These are phyloP conservation scores for Oasisia sp. DNA, from an alignment of 2,888 invertebrate genomes.

Conservation along the genomic window DNA sequence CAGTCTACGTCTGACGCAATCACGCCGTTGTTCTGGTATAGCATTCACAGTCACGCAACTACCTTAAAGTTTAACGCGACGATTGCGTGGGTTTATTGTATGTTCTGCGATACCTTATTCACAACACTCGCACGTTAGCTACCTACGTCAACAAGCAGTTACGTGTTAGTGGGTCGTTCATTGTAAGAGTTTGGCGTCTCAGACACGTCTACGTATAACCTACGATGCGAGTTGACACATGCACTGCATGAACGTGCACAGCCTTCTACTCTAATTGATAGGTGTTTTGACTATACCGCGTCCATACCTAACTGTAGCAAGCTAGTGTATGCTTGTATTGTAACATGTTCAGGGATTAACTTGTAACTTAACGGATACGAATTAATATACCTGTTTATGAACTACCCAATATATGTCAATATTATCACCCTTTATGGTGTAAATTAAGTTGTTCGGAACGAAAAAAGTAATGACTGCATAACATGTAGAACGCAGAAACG, in stretches of 20 bases:
- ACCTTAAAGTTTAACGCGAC: not conserved
- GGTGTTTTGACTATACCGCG: too few relatives aligned
- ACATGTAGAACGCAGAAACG: too few relatives aligned
- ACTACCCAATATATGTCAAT: too few relatives aligned
- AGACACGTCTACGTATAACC: not conserved
- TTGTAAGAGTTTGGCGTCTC: not conserved
- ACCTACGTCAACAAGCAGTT: not conserved
- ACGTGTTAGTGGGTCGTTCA: not conserved
- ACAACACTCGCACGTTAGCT: not conserved
- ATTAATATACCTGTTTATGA: too few relatives aligned
- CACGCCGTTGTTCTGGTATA: not conserved
- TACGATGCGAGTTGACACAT: not conserved
- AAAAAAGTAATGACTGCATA: too few relatives aligned
- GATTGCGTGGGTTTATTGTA: not conserved
- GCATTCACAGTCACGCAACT: not conserved
- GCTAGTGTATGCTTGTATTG: too few relatives aligned
- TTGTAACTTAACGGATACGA: too few relatives aligned
- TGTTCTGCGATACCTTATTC: not conserved
- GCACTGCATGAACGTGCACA: not conserved
- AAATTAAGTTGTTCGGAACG: too few relatives aligned
- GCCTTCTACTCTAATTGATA: too few relatives aligned
- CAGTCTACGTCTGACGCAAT: not conserved
- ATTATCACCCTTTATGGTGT: too few relatives aligned
- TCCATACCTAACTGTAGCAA: too few relatives aligned
- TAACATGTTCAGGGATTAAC: too few relatives aligned